Evolutionary conservation across 2,113 vertebrate species (phyloP).

Genomic region (Myiopsitta monachus): DNA sequence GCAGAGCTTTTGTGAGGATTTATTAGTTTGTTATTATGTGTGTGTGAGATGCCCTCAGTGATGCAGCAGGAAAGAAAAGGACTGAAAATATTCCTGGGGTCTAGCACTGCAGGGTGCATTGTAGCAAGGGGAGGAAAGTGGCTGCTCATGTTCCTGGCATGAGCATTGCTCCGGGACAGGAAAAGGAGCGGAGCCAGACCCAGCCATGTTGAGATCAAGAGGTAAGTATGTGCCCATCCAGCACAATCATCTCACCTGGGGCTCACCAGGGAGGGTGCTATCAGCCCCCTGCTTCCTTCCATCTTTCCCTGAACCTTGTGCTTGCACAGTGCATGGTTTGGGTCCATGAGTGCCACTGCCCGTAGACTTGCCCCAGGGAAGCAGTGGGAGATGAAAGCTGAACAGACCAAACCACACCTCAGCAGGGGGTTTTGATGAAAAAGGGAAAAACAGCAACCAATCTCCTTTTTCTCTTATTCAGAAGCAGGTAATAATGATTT

Average conservation of each 20-base stretch:
- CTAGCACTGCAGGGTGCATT: neutral
- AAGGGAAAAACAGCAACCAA: neutral
- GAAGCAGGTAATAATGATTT: slow-evolving; percentile 2
- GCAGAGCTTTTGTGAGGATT: neutral
- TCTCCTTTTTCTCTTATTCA: slow-evolving; percentile 28
- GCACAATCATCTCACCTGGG: neutral
- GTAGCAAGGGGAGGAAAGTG: neutral
- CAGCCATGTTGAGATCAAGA: neutral
- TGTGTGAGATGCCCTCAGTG: neutral
- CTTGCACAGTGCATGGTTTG: neutral
- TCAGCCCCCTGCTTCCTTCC: neutral
- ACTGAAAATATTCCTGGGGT: neutral
- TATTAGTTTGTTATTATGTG: neutral
- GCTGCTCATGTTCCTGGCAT: accelerated
- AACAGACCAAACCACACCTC: neutral
- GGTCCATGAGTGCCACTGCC: accelerated
- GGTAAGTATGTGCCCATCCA: neutral
- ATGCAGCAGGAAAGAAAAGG: neutral
- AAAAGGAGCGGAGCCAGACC: neutral
- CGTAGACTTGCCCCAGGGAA: neutral
- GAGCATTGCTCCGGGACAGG: neutral
- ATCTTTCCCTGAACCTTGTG: neutral
- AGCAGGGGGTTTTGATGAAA: neutral
- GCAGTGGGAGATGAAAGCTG: neutral
- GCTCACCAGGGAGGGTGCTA: neutral